phyloP scores from a whole-genome alignment of 2,113 vertebrate species.

The Paraplagusia blochii region DNA sequence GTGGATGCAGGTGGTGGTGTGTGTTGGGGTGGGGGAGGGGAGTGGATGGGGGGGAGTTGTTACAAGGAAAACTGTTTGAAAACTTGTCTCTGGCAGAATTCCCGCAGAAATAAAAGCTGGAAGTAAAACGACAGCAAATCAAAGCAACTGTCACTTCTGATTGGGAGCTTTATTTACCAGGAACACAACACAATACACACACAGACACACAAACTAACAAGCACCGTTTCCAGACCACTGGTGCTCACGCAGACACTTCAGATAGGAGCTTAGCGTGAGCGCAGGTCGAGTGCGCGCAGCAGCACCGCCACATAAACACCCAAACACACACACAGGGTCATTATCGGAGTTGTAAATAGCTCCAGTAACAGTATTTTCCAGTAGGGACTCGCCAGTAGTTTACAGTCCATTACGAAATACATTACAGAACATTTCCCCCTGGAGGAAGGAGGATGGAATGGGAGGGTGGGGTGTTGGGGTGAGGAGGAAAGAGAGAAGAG shows the following conservation, averaged over 20 bases:
- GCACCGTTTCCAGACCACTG: background rate
- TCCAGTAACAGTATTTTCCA: slow-evolving; percentile 45
- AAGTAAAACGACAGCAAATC: slow-evolving; percentile 45
- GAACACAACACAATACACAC: slow-evolving; percentile 20
- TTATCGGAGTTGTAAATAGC: slow-evolving; percentile 49
- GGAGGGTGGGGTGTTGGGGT: too few species aligned
- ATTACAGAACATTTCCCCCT: slow-evolving; percentile 45
- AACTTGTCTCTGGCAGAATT: slow-evolving; percentile 1
- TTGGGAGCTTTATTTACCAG: slow-evolving; percentile 38
- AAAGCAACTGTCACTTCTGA: slow-evolving; percentile 51
- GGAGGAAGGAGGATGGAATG: slow-evolving; percentile 21
- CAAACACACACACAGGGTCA: slow-evolving; percentile 5
- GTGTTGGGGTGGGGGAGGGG: background rate
- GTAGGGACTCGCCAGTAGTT: slow-evolving; percentile 28
- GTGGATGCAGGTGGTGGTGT: slow-evolving; percentile 6
- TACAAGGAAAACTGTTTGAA: background rate
- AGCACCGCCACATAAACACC: slow-evolving; percentile 4
- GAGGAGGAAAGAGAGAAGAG: too few species aligned
- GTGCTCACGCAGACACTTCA: background rate
- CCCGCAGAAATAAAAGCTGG: slow-evolving; percentile 32
- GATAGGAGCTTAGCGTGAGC: too few species aligned
- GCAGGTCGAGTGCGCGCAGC: too few species aligned
- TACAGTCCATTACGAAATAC: slow-evolving; percentile 48
- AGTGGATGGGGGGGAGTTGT: background rate
- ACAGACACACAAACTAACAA: slow-evolving; percentile 1